Base-by-base conservation (phyloP, 2,797 vertebrate species). In the Cirrhinus mrigala region DNA sequence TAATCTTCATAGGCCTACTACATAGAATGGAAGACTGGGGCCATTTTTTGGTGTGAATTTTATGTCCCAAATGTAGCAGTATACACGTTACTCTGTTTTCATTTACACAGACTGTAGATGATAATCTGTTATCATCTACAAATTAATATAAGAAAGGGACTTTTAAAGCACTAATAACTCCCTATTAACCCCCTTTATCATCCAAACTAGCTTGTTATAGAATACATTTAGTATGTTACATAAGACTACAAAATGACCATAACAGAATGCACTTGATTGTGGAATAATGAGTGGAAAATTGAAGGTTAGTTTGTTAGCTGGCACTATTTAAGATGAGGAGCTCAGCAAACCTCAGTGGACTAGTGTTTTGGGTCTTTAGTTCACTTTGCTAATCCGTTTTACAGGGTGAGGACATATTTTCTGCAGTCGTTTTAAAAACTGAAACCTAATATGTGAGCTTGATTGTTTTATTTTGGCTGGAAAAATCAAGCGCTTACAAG, bases 381-480 rank as follows among this genome's bases (percentile, higher is more conserved):
- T 48, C 0, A 0, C 54, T 62, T 9, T 50, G 56, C 56, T 74
- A 64, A 75, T 64, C 70, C 22, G 8, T 24, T 83, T 75, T 52
- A 48, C 58, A 64, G 71, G 46, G 81, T 75, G 29, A 64, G 44
- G 20, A 64, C 70, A 71, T 27, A 71, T 52, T 75, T 83, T 83
- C 58, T 75, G 44, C 9, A 37, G 20, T 66, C 20, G 52, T 64
- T 50, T 40, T 8, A 54, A 75, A 71, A 75, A 83, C 22, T 52
- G 71, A 54, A 83, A 66, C 71, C 15, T 58, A 76, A 75, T 76
- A 54, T 76, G 22, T 27, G 44, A 11, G 40, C 40, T 48, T 82
- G 37, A 62, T 83, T 76, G 71, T 64, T 66, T 66, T 75, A 33
- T 75, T 69, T 69, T 84, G 82, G 22, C 82, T 77, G 74, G 48